Percentiles rank a stretch among this genome's conserved stretches.
phyloP scores from a whole-genome alignment of 2,113 vertebrate genomes.

The Etia nguti region DNA sequence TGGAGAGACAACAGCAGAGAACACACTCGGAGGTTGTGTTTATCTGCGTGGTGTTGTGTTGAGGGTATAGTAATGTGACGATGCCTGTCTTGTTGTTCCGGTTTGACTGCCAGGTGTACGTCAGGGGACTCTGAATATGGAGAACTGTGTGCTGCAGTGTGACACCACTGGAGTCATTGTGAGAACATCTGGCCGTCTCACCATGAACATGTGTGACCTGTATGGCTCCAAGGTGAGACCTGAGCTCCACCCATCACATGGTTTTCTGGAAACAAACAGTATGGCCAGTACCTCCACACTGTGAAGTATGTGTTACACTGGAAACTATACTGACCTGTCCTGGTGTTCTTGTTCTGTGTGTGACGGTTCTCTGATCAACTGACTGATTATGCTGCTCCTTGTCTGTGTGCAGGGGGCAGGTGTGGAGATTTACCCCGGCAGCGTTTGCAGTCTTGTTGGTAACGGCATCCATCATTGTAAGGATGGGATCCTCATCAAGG shows the following conservation, averaged over 20 bases:
- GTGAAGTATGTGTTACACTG: not conserved
- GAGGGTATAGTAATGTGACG: not conserved
- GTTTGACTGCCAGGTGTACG: conserved; percentile 76
- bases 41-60: not conserved
- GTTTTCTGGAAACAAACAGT: not conserved
- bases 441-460: conserved; percentile 78
- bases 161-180: conserved; percentile 90
- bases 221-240: conserved; percentile 88
- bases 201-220: conserved; percentile 91
- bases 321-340: not conserved
- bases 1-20: not conserved
- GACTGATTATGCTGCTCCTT: not conserved
- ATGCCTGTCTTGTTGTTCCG: not conserved
- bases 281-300: not conserved
- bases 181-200: conserved; percentile 81
- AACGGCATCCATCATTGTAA: conserved; percentile 95
- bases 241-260: fast-evolving
- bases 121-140: conserved; percentile 81
- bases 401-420: conserved; percentile 81
- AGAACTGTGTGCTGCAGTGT: conserved; percentile 94
- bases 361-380: not conserved
- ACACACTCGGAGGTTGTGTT: not conserved
- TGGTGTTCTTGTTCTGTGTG: not conserved
- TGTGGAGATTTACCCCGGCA: conserved; percentile 93
- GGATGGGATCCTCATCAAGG: conserved; percentile 96